Evolutionary conservation across 2,113 vertebrate genomes (phyloP).

Genomic region (Psittacus erithacus): DNA sequence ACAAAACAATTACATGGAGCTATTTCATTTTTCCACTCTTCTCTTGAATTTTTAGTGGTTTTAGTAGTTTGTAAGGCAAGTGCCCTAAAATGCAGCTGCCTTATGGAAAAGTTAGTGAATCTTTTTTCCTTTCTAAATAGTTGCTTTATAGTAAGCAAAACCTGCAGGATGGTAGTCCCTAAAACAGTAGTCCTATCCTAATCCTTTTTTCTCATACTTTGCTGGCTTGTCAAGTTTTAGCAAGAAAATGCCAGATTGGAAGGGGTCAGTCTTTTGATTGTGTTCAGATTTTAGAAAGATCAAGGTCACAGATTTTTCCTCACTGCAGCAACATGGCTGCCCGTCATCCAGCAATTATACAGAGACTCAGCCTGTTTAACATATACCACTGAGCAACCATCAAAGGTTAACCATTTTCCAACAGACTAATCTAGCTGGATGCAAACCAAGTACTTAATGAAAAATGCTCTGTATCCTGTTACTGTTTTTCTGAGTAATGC

Average conservation of each 20-base stretch:
- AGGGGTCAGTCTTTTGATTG: neutral
- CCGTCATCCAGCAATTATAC: neutral
- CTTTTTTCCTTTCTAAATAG: neutral
- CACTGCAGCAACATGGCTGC: neutral
- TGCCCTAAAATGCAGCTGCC: neutral
- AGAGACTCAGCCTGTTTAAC: neutral
- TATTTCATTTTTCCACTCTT: neutral
- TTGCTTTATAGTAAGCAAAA: neutral
- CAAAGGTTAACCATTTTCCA: conserved; percentile 24
- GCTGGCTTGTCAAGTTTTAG: neutral
- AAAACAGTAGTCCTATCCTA: neutral
- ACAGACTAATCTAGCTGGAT: neutral
- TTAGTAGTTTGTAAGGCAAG: neutral
- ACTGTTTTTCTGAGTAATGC: neutral
- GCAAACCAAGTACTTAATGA: neutral
- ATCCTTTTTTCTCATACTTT: neutral
- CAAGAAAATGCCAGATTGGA: neutral
- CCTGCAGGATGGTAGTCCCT: neutral
- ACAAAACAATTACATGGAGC: neutral
- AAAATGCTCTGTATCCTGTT: neutral
- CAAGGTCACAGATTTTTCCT: neutral
- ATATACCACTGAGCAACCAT: neutral
- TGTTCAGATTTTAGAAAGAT: neutral
- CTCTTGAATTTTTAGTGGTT: neutral
- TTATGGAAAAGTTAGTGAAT: neutral